Conservation (phyloP, 1,140 invertebrate genomes). For the Listronotus oregonensis region DNA sequence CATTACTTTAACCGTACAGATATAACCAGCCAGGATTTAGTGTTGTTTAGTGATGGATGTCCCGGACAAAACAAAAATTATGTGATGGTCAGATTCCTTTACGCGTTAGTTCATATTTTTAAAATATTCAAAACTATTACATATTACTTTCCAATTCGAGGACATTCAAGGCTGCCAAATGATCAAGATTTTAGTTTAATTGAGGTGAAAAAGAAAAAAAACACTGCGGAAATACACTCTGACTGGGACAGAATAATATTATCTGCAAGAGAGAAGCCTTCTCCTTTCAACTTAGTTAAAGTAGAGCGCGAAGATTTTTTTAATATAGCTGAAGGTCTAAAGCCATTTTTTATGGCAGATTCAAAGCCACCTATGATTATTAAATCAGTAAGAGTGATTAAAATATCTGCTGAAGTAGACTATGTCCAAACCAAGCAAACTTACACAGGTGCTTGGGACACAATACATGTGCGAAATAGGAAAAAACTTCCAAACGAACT, state of each 20-base stretch:
- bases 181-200: no score
- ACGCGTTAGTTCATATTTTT: no score
- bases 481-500: neutral
- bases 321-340: constrained; percentile 5
- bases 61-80: no score
- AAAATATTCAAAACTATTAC: no score
- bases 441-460: neutral
- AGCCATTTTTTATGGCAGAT: constrained; percentile 13
- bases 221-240: constrained; percentile 2
- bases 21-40: no score
- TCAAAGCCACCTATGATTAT: no score
- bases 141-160: no score
- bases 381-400: no score
- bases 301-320: constrained; percentile 19
- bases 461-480: constrained; percentile 1
- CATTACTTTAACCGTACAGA: constrained; percentile 40
- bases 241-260: constrained; percentile 27
- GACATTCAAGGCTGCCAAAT: no score
- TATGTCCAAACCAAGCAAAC: neutral
- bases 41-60: no score
- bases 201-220: no score
- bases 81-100: no score
- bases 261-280: constrained; percentile 13
- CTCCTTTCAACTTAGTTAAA: constrained; percentile 22
- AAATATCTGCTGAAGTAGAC: neutral